Conservation (phyloP, 1,140 invertebrate species). For the Meloidogyne hapla region DNA sequence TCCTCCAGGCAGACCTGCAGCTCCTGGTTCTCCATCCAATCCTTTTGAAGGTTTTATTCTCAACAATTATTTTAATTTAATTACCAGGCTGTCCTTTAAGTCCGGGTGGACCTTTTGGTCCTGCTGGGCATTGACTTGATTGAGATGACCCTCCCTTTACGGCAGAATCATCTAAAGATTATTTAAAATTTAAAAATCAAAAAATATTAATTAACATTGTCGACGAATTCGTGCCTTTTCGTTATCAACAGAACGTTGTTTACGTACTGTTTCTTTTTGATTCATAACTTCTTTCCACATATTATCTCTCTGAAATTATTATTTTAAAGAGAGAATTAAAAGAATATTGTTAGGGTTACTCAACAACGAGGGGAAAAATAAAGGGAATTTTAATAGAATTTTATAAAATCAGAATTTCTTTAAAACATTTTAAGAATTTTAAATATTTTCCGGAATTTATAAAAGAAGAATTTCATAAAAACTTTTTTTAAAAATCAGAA, state of each 20-base stretch:
- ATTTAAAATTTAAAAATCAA: not conserved
- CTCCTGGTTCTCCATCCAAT: slow-evolving; percentile 24
- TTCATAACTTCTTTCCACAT: slow-evolving; percentile 49
- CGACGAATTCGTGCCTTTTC: slow-evolving; percentile 16
- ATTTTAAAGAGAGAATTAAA: not conserved
- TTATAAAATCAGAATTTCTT: not conserved
- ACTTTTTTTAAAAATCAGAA: no score
- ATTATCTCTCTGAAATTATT: slow-evolving; percentile 30
- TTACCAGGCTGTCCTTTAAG: slow-evolving; percentile 8
- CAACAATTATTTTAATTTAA: not conserved
- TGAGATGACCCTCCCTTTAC: not conserved
- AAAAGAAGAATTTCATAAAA: no score
- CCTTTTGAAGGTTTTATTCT: not conserved
- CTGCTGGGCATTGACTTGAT: slow-evolving; percentile 10
- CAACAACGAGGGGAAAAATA: no score
- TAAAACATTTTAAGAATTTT: not conserved
- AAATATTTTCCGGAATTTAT: not conserved
- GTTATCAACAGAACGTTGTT: slow-evolving; percentile 7
- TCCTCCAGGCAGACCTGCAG: slow-evolving; percentile 17
- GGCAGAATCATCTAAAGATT: not conserved
- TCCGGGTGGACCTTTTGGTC: slow-evolving; percentile 6
- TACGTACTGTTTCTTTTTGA: slow-evolving; percentile 29
- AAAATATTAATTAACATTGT: slow-evolving; percentile 35
- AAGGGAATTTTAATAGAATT: no score
- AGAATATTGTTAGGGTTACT: no score